These are phyloP conservation scores for Gambusia affinis DNA, from an alignment of 2,113 vertebrate genomes.

Conservation along the genomic window DNA sequence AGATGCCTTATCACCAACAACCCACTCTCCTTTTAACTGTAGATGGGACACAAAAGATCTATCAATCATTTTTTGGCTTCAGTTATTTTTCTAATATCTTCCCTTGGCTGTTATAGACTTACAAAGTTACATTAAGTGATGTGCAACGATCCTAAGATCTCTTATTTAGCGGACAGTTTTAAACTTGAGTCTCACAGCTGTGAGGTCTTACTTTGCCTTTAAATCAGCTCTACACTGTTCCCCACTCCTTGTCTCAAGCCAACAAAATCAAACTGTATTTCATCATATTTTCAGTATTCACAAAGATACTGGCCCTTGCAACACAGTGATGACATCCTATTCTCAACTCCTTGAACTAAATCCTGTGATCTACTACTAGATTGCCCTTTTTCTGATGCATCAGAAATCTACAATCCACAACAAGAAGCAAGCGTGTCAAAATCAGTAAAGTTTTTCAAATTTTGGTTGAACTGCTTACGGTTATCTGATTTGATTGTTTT, in stretches of 20 bases:
- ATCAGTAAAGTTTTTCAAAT: background rate
- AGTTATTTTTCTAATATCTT: too few relatives aligned
- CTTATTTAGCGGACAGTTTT: background rate
- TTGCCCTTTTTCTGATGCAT: background rate
- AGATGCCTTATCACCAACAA: too few relatives aligned
- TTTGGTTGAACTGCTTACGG: background rate
- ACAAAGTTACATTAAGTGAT: background rate
- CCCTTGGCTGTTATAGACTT: too few relatives aligned
- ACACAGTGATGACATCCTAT: conserved; percentile 17
- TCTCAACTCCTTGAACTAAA: conserved; percentile 12
- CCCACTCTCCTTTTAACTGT: too few relatives aligned
- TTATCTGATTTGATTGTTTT: background rate
- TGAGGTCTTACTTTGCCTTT: conserved; percentile 5
- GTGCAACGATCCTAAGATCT: background rate
- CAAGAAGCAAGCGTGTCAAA: background rate
- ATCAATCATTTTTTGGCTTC: too few relatives aligned
- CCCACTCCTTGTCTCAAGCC: conserved; percentile 14
- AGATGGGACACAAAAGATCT: too few relatives aligned
- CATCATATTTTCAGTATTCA: conserved; percentile 34
- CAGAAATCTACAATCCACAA: background rate
- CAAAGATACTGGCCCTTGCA: conserved; percentile 20
- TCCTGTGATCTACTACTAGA: background rate
- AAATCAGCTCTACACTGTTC: background rate
- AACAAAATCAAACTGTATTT: conserved; percentile 36
- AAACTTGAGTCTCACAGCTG: background rate